Conservation (phyloP, 2,888 invertebrate species). For the Hedya salicella region DNA sequence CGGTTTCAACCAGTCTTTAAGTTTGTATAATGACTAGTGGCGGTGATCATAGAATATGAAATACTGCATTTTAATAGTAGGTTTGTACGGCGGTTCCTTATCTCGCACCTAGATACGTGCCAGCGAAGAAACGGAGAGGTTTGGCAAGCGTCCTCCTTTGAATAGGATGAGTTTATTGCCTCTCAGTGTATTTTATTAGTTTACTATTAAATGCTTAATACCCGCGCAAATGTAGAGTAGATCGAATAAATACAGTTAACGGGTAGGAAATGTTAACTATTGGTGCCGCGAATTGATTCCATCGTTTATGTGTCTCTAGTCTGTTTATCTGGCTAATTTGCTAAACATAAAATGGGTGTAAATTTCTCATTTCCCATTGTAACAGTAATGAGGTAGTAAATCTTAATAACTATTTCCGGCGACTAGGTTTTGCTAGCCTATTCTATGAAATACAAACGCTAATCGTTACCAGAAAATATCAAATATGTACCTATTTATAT, state of each 20-base stretch:
- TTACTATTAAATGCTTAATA: slow-evolving; percentile 1
- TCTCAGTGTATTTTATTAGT: slow-evolving; percentile 50
- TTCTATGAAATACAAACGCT: neutral
- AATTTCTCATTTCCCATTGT: neutral
- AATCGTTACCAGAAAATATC: neutral
- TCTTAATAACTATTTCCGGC: neutral
- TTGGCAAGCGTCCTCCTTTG: slow-evolving; percentile 54
- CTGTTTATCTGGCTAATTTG: neutral
- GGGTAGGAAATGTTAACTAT: neutral
- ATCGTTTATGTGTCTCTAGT: neutral
- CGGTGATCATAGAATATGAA: slow-evolving; percentile 1
- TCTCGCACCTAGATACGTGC: slow-evolving; percentile 8
- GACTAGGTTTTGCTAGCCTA: neutral
- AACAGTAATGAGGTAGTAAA: neutral
- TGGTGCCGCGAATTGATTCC: neutral
- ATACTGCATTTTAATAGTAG: slow-evolving; percentile 8
- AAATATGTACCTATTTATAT: neutral
- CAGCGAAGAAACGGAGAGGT: slow-evolving; percentile 47
- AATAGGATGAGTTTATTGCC: slow-evolving; percentile 57
- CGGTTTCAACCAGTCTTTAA: neutral
- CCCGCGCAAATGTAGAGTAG: slow-evolving; percentile 9
- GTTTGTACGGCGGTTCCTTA: neutral
- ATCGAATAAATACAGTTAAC: slow-evolving; percentile 16
- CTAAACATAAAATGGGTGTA: slow-evolving; percentile 2
- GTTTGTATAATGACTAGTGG: slow-evolving; percentile 7